Evolutionary conservation across 1,140 invertebrate species (phyloP).

Genomic region (Archivesica marissinica): DNA sequence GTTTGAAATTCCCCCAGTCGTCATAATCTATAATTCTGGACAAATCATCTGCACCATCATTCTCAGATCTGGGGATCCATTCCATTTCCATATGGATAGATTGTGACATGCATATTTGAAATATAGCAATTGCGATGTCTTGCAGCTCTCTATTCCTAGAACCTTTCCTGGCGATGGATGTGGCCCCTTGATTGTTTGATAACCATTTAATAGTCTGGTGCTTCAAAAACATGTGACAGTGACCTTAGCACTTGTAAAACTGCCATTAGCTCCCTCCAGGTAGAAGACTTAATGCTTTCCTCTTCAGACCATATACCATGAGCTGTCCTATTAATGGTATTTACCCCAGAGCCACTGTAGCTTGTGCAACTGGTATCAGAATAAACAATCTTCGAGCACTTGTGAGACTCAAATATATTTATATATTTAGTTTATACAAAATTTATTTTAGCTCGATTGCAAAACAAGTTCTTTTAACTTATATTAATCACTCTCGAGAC

Average conservation of each 20-base stretch:
- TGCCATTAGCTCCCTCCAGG: conserved; percentile 26
- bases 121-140: neutral
- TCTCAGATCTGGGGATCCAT: conserved; percentile 23
- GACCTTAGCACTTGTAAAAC: neutral
- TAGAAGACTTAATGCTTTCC: conserved; percentile 34
- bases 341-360: conserved; percentile 14
- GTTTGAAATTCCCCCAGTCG: conserved; percentile 11
- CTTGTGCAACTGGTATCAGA: conserved; percentile 7
- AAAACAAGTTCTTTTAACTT: no score
- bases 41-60: conserved; percentile 15
- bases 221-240: neutral
- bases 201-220: conserved; percentile 32
- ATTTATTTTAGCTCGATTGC: conserved; percentile 18
- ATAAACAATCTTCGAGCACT: conserved; percentile 18
- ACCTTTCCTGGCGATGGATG: conserved; percentile 4
- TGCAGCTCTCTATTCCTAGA: conserved; percentile 14
- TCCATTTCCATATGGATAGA: conserved; percentile 13
- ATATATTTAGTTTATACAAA: conserved; percentile 1
- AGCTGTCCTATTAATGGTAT: neutral
- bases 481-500: no score
- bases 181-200: conserved; percentile 3
- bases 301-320: conserved; percentile 19
- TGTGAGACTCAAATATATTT: conserved; percentile 7
- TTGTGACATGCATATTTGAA: conserved; percentile 5
- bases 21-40: conserved; percentile 23